Evolutionary conservation across 2,888 invertebrate genomes (phyloP), one percentile per base, ranked within the genome.

Genomic region (Atethmia centrago): DNA sequence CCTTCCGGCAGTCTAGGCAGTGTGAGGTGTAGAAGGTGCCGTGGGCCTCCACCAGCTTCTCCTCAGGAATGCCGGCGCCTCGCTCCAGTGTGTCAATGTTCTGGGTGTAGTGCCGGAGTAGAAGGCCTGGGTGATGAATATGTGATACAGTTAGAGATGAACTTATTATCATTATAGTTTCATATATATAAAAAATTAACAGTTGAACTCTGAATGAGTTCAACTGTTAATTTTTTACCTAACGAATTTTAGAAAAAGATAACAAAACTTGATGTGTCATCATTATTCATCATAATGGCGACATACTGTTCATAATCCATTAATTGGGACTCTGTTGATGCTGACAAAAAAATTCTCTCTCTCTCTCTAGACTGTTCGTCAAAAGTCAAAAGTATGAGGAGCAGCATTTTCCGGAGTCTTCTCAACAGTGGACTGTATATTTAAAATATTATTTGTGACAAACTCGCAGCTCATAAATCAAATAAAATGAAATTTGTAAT

Each of bases 41-140:
- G 91, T 99, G 99, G 3, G 99, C 99, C 93, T 99, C 99, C 0
- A 99, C 98, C 42, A 99, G 94, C 91, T 98, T 98, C 0, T 98
- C 98, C 3, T 97, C 97, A 0, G 98, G 98, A 71, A 99, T 94
- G 3, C 98, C 98, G 14, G 99, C 98, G 5, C 98, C 97, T 83
- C 98, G 96, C 93, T 99, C 99, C 80, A 99, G 92, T 0, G 99
- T 98, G 93, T 99, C 99, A 85, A 99, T 99, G 92, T 99, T 99
- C 96, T 99, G 98, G 0, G 98, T 98, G 88, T 98, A 98, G 92
- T 98, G 98, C 25, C 98, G 97, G 14, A 98, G 92, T 0, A 98
- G 92, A 5, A 98, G 85, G 3, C 97, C 96, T 96, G 84, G 4
- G 83, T 84, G 62, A 3, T 21, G 10, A 40, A 59, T 47, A 42